Evolutionary conservation across 1,140 invertebrate genomes (phyloP), one percentile per base, ranked within the genome.

Genomic region (Trachelipus rathkii): DNA sequence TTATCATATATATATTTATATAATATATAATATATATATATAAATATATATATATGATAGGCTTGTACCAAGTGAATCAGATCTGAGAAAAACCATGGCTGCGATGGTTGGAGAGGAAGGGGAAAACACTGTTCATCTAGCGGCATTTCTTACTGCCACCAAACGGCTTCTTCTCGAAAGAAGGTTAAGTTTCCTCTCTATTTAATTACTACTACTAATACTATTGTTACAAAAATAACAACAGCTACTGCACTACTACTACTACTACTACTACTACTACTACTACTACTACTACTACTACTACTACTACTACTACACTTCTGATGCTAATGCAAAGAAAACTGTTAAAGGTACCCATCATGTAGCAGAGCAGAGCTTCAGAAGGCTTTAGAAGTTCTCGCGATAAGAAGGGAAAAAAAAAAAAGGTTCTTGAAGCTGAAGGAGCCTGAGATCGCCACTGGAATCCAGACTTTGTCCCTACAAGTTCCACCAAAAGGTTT

Each of bases 61-160:
- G 77, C 70, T 78, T 15, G 73, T 78, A 19, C 77, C 77, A 13
- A 67, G 68, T 0, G 77, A 78, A 73, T 73, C 33, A 3, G 77
- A 78, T 44, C 71, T 78, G 77, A 53, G 70, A 11, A 78, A 75
- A 73, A 78, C 72, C 0, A 73, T 78, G 33, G 72, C 77, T 0
- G 77, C 77, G 15, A 78, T 78, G 77, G 73, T 78, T 19, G 77
- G 77, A 21, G 77, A 78, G 24, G 77, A 78, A 73, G 74, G 77
- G 4, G 69, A 33, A 4, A 53, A 78, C 77, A 78, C 77, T 9
- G 77, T 78, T 6, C 77, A 78, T 44, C 70, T 78, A 21, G 77
- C 73, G 15, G 73, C 77, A 19, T 78, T 78, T 50, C 70, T 78
- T 33, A 78, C 77, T 50, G 74, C 74, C 33, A 73, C 77, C 23